Evolutionary conservation across 1,140 invertebrate genomes (phyloP).

Genomic region (Centruroides sculpturatus): DNA sequence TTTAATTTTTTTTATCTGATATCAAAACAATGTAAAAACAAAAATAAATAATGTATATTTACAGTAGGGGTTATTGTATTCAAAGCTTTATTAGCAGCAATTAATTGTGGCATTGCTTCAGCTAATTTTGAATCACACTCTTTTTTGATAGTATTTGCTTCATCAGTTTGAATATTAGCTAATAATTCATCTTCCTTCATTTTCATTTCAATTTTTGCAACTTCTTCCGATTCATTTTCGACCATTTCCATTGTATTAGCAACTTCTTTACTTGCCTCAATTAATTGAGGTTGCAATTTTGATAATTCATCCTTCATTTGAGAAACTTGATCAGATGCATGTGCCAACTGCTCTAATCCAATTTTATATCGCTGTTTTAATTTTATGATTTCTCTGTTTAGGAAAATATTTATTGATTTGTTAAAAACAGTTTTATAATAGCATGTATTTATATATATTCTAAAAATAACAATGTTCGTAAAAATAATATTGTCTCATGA

Average conservation of each 20-base stretch:
- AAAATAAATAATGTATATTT: too few relatives aligned
- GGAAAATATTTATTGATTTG: too few relatives aligned
- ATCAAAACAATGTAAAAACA: too few relatives aligned
- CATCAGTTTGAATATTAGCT: constrained; percentile 90
- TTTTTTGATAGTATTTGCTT: constrained; percentile 91
- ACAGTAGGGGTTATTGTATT: constrained; percentile 70
- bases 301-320: constrained; percentile 70
- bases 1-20: too few relatives aligned
- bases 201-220: constrained; percentile 82
- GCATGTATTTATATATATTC: too few relatives aligned
- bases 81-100: constrained; percentile 73
- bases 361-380: constrained; percentile 30
- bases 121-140: constrained; percentile 94
- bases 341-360: constrained; percentile 82
- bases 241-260: constrained; percentile 91
- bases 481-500: too few relatives aligned
- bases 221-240: constrained; percentile 90
- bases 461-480: too few relatives aligned
- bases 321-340: constrained; percentile 66
- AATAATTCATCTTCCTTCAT: constrained; percentile 87
- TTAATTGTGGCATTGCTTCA: constrained; percentile 85
- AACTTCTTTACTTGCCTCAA: constrained; percentile 78
- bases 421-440: too few relatives aligned
- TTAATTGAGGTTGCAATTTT: constrained; percentile 75
- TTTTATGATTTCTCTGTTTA: constrained; percentile 18